Percentiles rank a stretch among this genome's conserved stretches.
phyloP scores from a whole-genome alignment of 1,140 invertebrate genomes.

The Drosophila bocqueti region DNA sequence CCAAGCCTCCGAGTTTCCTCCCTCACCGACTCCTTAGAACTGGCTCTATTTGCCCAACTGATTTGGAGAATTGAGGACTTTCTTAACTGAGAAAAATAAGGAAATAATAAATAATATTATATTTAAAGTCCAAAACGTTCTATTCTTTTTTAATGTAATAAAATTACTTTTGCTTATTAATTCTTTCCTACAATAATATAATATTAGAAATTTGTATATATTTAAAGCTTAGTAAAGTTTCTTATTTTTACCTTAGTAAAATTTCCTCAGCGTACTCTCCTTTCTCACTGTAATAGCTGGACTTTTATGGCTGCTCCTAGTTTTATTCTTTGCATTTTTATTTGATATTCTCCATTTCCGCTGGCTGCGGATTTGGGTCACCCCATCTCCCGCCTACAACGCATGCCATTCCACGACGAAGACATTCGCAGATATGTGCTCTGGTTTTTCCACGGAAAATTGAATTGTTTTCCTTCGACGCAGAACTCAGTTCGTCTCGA shows the following conservation, averaged over 20 bases:
- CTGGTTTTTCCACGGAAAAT: constrained; percentile 65
- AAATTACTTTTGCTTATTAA: neutral
- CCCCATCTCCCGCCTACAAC: constrained; percentile 53
- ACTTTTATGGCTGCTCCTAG: constrained; percentile 63
- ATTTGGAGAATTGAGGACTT: constrained; percentile 50
- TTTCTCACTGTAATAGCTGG: constrained; percentile 8
- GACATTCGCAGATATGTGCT: constrained; percentile 65
- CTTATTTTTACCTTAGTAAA: neutral
- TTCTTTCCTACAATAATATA: neutral
- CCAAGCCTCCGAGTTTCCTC: constrained; percentile 7
- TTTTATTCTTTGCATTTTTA: constrained; percentile 59
- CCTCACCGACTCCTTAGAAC: constrained; percentile 17
- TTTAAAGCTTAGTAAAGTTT: neutral
- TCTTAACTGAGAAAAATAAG: constrained; percentile 3
- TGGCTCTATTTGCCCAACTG: constrained; percentile 69
- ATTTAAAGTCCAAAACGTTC: too few relatives aligned
- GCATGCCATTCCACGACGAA: constrained; percentile 42
- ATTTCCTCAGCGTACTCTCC: neutral
- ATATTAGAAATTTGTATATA: neutral
- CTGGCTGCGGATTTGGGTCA: constrained; percentile 69
- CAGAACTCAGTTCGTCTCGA: constrained; percentile 54
- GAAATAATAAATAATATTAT: too few relatives aligned
- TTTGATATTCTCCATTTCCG: constrained; percentile 72
- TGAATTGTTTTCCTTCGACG: constrained; percentile 74
- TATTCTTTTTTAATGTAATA: too few relatives aligned